A percentile compares a stretch with the other conserved stretches of the same genome.
Evolutionary conservation across 2,797 vertebrate species (phyloP).

Genomic region (Aselliscus stoliczkanus): DNA sequence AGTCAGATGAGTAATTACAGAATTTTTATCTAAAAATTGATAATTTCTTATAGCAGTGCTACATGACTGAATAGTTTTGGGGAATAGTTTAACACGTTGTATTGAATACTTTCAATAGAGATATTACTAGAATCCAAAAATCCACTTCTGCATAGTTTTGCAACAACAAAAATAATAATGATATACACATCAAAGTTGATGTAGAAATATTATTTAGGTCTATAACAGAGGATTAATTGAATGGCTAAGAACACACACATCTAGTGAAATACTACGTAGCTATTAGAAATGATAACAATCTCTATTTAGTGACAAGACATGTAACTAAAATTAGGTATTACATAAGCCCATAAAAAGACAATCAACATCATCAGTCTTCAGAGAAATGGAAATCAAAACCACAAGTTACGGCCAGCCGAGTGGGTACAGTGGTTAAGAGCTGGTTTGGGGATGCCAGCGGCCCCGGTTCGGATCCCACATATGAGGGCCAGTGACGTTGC

Average conservation of each 20-base stretch:
- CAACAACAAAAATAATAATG: neutral
- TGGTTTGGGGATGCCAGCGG: too few relatives aligned
- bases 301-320: neutral
- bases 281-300: neutral
- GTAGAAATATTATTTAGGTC: neutral
- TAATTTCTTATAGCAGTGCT: neutral
- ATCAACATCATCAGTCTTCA: neutral
- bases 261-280: neutral
- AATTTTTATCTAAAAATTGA: neutral
- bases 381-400: neutral
- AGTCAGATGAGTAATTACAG: neutral
- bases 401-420: too few relatives aligned
- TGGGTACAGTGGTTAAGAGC: too few relatives aligned
- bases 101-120: neutral
- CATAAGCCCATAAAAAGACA: neutral
- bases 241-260: neutral
- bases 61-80: neutral
- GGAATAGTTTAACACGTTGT: neutral
- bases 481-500: too few relatives aligned
- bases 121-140: neutral
- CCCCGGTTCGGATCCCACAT: too few relatives aligned
- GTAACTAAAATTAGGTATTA: neutral
- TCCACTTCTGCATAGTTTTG: neutral
- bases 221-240: neutral
- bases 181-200: neutral